phyloP scores from a whole-genome alignment of 2,113 vertebrate species.

The Odontophorus gujanensis region DNA sequence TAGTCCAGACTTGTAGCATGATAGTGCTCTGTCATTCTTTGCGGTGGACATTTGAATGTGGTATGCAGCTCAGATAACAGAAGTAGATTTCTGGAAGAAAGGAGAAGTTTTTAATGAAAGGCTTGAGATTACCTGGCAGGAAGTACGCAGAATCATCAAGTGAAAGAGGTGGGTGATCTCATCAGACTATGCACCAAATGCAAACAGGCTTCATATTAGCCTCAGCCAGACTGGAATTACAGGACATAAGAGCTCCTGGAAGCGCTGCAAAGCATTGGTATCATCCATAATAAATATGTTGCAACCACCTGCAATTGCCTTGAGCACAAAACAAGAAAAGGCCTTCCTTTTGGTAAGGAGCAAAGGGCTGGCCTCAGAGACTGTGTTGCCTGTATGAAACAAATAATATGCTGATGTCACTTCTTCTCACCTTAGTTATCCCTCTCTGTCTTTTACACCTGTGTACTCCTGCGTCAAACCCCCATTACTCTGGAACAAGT shows the following conservation, averaged over 20 bases:
- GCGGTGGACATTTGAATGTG: neutral
- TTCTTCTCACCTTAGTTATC: neutral
- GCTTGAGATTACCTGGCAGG: conserved; percentile 16
- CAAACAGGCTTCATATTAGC: neutral
- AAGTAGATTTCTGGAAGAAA: neutral
- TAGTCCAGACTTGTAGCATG: neutral
- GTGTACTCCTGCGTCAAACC: neutral
- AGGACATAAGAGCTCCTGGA: neutral
- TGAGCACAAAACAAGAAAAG: neutral
- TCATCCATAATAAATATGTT: neutral
- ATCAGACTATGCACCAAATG: conserved; percentile 18
- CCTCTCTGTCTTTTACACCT: neutral
- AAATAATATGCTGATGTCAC: neutral
- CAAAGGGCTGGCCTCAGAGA: neutral
- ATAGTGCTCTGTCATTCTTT: neutral
- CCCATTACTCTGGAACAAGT: neutral
- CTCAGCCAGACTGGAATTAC: neutral
- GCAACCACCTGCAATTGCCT: neutral
- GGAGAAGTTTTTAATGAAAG: neutral
- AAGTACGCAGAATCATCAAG: neutral
- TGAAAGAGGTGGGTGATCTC: neutral
- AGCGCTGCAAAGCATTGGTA: neutral
- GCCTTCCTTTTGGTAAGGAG: neutral
- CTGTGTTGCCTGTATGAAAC: neutral
- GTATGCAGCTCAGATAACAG: neutral